Evolutionary conservation across 2,888 invertebrate species (phyloP), one percentile per base, ranked within the genome.

Genomic region (Isotomurus palustris): DNA sequence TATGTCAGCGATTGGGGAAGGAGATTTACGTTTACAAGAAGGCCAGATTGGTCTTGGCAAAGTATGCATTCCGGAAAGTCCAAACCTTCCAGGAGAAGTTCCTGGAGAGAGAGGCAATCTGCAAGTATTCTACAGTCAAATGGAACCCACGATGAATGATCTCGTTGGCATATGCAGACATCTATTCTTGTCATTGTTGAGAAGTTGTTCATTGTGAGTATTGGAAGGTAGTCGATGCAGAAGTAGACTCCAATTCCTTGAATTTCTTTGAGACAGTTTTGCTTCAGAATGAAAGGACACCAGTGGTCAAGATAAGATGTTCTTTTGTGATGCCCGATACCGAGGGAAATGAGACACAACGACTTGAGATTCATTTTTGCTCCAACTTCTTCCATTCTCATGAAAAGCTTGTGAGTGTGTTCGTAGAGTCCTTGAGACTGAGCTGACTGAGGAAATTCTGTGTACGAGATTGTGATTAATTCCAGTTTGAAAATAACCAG

Each of bases 401-500:
- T n/a, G 19, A 17, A 38, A 5, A 38, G 38, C 38, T 8, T 19
- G 14, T n/a, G 38, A 19, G 38, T 17, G 19, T 19, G 19, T 38
- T 38, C 4, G 6, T 17, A 17, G 17, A 5, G 4, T 14, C 19
- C 38, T 19, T 38, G 38, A 4, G 38, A 38, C 6, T 38, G 14
- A 14, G 14, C 19, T 8, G 5, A 14, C 5, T 38, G 17, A 17
- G 17, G 17, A 8, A 8, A 4, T 19, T 4, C 14, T 5, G 19
- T 14, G 5, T n/a, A n/a, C n/a, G 38, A 38, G 8, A 38, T 38
- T 3, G 24, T 12, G 24, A 43, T 24, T 5, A 43, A 19, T 22
- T 43, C 43, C 22, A 43, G 19, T 24, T 43, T 43, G 22, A 19
- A 43, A 43, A 43, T 43, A 10, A 43, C 22, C 24, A 43, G 24